These are phyloP conservation scores for Eidolon dupreanum DNA, from an alignment of 2,797 vertebrate species.

Conservation along the genomic window DNA sequence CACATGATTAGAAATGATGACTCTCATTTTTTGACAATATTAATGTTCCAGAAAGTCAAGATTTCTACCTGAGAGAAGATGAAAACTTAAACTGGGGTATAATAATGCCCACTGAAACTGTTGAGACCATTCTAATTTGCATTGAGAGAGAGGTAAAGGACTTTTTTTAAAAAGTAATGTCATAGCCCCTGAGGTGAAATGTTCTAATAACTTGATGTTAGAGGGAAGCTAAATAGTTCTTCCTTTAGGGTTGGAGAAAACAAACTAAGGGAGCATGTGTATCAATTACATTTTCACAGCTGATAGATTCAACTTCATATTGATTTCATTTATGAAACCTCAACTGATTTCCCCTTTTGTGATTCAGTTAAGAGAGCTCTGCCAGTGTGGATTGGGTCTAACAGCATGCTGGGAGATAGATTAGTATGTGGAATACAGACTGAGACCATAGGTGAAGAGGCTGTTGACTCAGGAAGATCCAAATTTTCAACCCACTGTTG, in stretches of 20 bases:
- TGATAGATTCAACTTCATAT: slow-evolving; percentile 21
- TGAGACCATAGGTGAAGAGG: not conserved
- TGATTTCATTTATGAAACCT: slow-evolving; percentile 64
- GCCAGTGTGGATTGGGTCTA: not conserved
- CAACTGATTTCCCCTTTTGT: not conserved
- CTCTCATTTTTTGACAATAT: slow-evolving; percentile 26
- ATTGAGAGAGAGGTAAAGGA: slow-evolving; percentile 58
- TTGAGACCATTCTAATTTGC: not conserved
- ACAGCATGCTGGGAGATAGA: not conserved
- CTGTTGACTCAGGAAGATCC: not conserved
- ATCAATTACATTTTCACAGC: slow-evolving; percentile 60
- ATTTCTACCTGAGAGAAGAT: slow-evolving; percentile 28
- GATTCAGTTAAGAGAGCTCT: slow-evolving; percentile 37
- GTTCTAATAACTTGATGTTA: slow-evolving; percentile 60
- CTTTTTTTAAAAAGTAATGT: slow-evolving; percentile 70
- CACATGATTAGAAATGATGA: not conserved
- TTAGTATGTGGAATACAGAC: not conserved
- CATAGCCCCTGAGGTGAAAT: slow-evolving; percentile 45
- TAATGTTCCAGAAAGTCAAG: slow-evolving; percentile 39
- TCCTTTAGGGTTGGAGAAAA: slow-evolving; percentile 52
- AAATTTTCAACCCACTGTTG: not conserved
- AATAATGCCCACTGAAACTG: not conserved
- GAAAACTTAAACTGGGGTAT: not conserved
- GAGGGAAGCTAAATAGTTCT: slow-evolving; percentile 35
- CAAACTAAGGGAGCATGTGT: slow-evolving; percentile 44